Conservation (phyloP, 2,797 vertebrate genomes). For the Melanotaenia pygmaea region DNA sequence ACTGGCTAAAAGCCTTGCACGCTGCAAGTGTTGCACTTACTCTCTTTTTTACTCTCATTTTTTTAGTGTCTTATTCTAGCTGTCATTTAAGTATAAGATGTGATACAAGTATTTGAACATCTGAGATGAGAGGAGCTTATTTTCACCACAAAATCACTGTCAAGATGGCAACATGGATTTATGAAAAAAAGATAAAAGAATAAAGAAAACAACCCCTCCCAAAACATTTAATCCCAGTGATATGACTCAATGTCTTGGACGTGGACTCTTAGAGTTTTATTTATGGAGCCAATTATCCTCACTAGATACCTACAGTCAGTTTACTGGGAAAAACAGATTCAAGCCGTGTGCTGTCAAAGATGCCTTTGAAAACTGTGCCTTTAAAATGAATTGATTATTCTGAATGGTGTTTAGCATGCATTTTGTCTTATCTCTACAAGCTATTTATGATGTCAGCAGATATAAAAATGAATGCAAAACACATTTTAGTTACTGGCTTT, state of each 20-base stretch:
- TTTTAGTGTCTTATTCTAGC: constrained; percentile 7
- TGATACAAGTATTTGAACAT: constrained; percentile 48
- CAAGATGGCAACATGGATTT: constrained; percentile 50
- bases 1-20: constrained; percentile 1
- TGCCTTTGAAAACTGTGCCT: constrained; percentile 1
- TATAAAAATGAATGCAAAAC: constrained; percentile 18
- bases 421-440: constrained; percentile 36
- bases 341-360: constrained; percentile 20
- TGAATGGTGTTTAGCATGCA: constrained; percentile 42
- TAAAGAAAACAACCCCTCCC: constrained; percentile 31
- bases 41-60: not conserved
- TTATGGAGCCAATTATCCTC: constrained; percentile 44
- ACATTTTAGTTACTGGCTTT: constrained; percentile 19
- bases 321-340: constrained; percentile 4
- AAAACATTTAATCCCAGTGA: constrained; percentile 27
- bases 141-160: constrained; percentile 42
- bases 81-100: constrained; percentile 11
- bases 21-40: not conserved
- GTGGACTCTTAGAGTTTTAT: constrained; percentile 26
- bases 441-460: constrained; percentile 32
- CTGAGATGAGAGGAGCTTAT: constrained; percentile 28
- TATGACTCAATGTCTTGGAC: constrained; percentile 20
- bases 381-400: constrained; percentile 32
- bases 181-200: not conserved
- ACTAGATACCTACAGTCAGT: constrained; percentile 29